phyloP scores from a whole-genome alignment of 1,140 invertebrate genomes.

The Bombus affinis region DNA sequence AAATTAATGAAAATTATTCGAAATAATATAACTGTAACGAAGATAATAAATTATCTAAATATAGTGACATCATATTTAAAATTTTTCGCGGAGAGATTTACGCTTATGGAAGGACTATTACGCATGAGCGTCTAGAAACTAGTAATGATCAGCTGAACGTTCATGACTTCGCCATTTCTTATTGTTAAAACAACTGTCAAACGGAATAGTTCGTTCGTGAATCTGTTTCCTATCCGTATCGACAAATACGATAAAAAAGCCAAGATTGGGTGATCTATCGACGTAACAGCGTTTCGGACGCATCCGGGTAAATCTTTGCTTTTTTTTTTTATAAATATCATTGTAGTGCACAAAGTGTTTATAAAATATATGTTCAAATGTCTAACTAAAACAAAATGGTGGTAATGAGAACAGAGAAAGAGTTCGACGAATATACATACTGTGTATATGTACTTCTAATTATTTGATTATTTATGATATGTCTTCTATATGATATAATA shows the following conservation, averaged over 20 bases:
- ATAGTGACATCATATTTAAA: not conserved
- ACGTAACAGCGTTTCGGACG: slow-evolving; percentile 75
- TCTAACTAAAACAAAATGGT: slow-evolving; percentile 42
- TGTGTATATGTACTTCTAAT: not conserved
- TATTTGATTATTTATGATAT: not conserved
- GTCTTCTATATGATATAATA: not conserved
- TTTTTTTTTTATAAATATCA: not conserved
- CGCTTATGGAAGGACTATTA: slow-evolving; percentile 23
- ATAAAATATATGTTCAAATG: slow-evolving; percentile 5
- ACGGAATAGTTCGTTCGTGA: slow-evolving; percentile 36
- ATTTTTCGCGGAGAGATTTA: not conserved
- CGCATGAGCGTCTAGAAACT: slow-evolving; percentile 45
- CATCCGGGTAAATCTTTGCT: slow-evolving; percentile 77
- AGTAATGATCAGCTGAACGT: slow-evolving; percentile 71
- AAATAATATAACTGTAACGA: not conserved
- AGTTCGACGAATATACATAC: no score
- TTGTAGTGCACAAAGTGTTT: not conserved
- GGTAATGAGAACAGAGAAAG: not conserved
- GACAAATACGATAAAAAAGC: slow-evolving; percentile 58
- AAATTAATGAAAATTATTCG: not conserved
- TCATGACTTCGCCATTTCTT: slow-evolving; percentile 63
- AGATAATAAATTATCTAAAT: not conserved
- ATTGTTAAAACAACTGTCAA: slow-evolving; percentile 74
- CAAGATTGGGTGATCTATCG: slow-evolving; percentile 75
- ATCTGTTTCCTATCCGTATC: slow-evolving; percentile 64